These are phyloP conservation scores for Drosophila bocki DNA, from an alignment of 1,140 invertebrate genomes.

Conservation along the genomic window DNA sequence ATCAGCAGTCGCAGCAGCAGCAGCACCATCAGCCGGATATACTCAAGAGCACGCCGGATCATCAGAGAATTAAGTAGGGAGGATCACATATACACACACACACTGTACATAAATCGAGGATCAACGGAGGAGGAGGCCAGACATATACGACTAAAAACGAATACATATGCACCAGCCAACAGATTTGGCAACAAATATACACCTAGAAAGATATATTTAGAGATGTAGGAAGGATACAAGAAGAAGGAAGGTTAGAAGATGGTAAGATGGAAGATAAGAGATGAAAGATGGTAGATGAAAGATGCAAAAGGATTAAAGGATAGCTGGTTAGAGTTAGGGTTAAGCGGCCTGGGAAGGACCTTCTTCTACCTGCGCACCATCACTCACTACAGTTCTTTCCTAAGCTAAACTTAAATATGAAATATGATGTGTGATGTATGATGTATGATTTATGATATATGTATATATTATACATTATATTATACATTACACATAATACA, in stretches of 20 bases:
- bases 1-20: constrained; percentile 36
- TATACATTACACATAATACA: constrained; percentile 12
- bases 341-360: constrained; percentile 10
- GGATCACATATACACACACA: neutral
- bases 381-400: constrained; percentile 57
- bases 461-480: no score
- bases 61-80: constrained; percentile 86
- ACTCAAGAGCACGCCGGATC: constrained; percentile 93
- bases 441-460: no score
- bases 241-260: neutral
- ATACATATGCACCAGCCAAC: constrained; percentile 40
- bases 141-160: constrained; percentile 40
- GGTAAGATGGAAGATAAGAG: neutral
- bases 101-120: constrained; percentile 29
- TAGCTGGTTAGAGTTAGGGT: neutral
- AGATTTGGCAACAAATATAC: constrained; percentile 31
- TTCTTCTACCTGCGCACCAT: constrained; percentile 37
- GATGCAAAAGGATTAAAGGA: neutral
- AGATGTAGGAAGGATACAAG: constrained; percentile 7
- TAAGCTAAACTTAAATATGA: constrained; percentile 44
- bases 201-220: constrained; percentile 24
- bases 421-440: no score
- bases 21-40: constrained; percentile 89
- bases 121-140: constrained; percentile 6
- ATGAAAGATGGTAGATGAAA: neutral